Conservation (phyloP, 2,797 vertebrate genomes). For the Sebastes reedi region DNA sequence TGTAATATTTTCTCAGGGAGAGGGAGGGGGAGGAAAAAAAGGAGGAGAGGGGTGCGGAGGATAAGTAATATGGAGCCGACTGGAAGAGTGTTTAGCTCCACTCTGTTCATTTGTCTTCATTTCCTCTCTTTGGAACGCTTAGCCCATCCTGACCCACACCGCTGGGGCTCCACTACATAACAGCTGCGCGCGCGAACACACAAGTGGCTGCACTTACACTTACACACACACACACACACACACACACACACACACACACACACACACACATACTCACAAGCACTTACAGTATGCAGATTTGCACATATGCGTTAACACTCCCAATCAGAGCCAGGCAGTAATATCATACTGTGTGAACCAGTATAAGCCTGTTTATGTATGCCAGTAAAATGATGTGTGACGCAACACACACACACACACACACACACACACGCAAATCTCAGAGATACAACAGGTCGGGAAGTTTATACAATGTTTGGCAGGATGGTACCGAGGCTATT, state of each 20-base stretch:
- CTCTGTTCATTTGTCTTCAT: constrained; percentile 80
- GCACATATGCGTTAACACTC: constrained; percentile 25
- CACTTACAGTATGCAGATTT: constrained; percentile 34
- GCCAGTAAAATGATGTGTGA: constrained; percentile 26
- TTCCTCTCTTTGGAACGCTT: constrained; percentile 66
- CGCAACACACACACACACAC: constrained; percentile 18
- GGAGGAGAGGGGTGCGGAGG: constrained; percentile 3
- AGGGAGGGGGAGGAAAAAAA: background rate
- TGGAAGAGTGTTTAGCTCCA: constrained; percentile 69
- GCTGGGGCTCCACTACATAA: constrained; percentile 33
- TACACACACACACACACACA: constrained; percentile 5
- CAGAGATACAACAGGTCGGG: background rate
- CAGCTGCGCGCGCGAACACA: constrained; percentile 46
- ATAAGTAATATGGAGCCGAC: constrained; percentile 69
- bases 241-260: background rate
- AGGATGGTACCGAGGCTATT: constrained; percentile 7
- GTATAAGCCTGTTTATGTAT: constrained; percentile 10
- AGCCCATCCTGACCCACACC: constrained; percentile 64
- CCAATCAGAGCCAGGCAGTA: constrained; percentile 22
- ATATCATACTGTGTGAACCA: constrained; percentile 13
- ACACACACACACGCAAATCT: background rate
- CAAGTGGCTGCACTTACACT: constrained; percentile 13
- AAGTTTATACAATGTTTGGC: constrained; percentile 34
- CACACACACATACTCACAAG: background rate
- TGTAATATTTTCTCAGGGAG: constrained; percentile 67